Evolutionary conservation across 2,113 vertebrate genomes (phyloP), one percentile per base, ranked within the genome.

Genomic region (Entosphenus tridentatus): DNA sequence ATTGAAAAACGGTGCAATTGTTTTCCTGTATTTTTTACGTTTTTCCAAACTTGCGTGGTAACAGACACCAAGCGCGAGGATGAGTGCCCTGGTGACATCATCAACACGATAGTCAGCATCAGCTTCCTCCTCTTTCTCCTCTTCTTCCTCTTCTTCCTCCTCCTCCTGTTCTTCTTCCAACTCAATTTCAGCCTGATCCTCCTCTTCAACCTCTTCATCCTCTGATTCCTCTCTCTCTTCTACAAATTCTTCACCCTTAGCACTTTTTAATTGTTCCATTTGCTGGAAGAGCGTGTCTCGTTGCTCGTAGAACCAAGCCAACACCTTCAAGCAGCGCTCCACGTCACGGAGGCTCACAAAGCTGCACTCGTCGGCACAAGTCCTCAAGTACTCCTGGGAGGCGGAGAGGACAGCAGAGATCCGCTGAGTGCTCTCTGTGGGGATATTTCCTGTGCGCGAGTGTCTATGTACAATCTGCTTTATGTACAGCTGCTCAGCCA

Each of bases 21-120:
- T 76, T 3, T 0, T 71, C 72, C 88, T 78, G 55, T 93, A 97
- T 0, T 70, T 67, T 0, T 82, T 79, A 71, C 91, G 91, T 21
- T 79, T 56, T 71, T 92, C 87, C 12, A 97, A 73, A 57, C 88
- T 92, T 6, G 57, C 72, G 67, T 81, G 83, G 74, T 84, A 84
- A 73, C 83, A 84, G 68, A 80, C 79, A 68, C 83, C 81, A 10
- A 82, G 70, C 17, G 83, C 78, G 71, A 82, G 79, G 68, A 76
- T 73, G 73, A 84, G 75, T 69, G 80, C 80, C 71, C 75, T 80
- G 2, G 72, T 8, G 57, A 57, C 11, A 2, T 16, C 55, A 12
- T 1, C 56, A 71, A 78, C 80, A 17, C 12, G 9, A 55, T 11
- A 14, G 12, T 55, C 62, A 65, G 62, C 21, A 16, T 65, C 62